Percentiles rank a stretch among this genome's conserved stretches.
These are phyloP conservation scores for Dione vanillae DNA, from an alignment of 2,888 invertebrate genomes.

Conservation along the genomic window DNA sequence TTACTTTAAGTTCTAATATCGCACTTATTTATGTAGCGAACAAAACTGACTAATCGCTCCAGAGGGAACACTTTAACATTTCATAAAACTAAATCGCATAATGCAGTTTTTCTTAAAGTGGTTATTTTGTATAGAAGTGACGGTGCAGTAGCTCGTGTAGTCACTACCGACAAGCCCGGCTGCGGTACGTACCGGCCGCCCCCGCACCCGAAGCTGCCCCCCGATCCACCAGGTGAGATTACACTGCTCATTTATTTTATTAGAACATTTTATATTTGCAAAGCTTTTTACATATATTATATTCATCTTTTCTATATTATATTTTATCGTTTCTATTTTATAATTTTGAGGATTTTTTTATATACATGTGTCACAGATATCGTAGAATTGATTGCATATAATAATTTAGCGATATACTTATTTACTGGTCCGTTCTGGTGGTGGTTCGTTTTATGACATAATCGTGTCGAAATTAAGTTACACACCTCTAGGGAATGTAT, in stretches of 20 bases:
- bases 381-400: no score
- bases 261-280: conserved; percentile 14
- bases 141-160: conserved; percentile 68
- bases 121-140: conserved; percentile 58
- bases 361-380: background rate
- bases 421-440: no score
- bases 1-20: no score
- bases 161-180: conserved; percentile 70
- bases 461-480: no score
- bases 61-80: conserved; percentile 6
- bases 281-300: background rate
- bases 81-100: background rate
- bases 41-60: background rate
- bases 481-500: no score
- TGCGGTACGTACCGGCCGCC: conserved; percentile 78
- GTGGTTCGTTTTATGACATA: no score
- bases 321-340: no score
- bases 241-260: conserved; percentile 12
- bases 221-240: conserved; percentile 74
- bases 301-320: no score
- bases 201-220: conserved; percentile 75
- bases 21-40: no score
- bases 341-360: background rate
- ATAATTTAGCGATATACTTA: no score
- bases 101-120: conserved; percentile 7